A percentile compares a stretch with the other conserved stretches of the same genome.
phyloP scores from a whole-genome alignment of 2,797 vertebrate species.

The Lateolabrax maculatus region DNA sequence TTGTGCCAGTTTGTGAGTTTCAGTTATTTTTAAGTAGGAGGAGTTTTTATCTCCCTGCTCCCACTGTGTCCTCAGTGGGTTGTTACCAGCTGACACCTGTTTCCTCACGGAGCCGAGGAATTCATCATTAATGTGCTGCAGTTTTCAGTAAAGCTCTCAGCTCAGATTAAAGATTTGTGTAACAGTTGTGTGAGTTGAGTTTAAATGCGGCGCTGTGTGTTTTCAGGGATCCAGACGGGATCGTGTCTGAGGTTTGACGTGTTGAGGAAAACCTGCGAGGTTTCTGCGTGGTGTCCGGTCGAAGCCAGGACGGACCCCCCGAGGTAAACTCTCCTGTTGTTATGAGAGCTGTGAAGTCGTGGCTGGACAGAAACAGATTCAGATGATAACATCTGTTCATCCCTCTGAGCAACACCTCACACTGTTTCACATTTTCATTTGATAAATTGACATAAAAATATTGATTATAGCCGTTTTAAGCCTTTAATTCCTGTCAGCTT shows the following conservation, averaged over 20 bases:
- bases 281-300: constrained; percentile 88
- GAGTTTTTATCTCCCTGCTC: not conserved
- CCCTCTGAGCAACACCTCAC: too few relatives aligned
- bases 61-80: too few relatives aligned
- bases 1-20: too few relatives aligned
- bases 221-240: constrained; percentile 88
- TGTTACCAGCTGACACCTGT: not conserved
- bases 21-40: not conserved
- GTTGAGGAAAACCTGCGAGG: constrained; percentile 85
- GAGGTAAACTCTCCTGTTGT: constrained; percentile 75
- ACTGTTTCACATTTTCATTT: too few relatives aligned
- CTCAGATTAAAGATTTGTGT: not conserved
- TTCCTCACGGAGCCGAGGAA: constrained; percentile 30
- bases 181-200: not conserved
- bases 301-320: constrained; percentile 77
- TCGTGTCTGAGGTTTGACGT: constrained; percentile 82
- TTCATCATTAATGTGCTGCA: constrained; percentile 4
- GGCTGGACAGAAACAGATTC: too few relatives aligned
- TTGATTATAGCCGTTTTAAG: too few relatives aligned
- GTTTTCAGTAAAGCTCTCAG: not conserved
- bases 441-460: too few relatives aligned
- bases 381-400: too few relatives aligned
- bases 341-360: too few relatives aligned
- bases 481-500: too few relatives aligned
- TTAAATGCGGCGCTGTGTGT: not conserved